phyloP scores from a whole-genome alignment of 2,797 vertebrate genomes.

The Eutrigla gurnardus region DNA sequence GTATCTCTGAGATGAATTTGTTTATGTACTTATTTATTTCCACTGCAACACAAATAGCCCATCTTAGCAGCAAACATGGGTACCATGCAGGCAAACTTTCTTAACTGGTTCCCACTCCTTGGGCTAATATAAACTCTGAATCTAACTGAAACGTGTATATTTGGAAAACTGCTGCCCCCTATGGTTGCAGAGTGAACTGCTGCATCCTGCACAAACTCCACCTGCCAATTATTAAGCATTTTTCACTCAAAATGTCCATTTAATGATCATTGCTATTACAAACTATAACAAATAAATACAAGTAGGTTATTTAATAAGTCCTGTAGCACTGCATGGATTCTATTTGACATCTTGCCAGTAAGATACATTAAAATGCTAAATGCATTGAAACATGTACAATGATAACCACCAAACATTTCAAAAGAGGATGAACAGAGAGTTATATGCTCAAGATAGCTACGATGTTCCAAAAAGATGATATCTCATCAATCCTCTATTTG shows the following conservation, averaged over 20 bases:
- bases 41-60: background rate
- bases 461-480: background rate
- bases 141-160: background rate
- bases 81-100: background rate
- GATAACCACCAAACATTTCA: background rate
- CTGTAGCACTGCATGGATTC: background rate
- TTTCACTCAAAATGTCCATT: background rate
- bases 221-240: background rate
- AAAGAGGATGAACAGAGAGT: conserved; percentile 18
- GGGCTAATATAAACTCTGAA: background rate
- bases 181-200: background rate
- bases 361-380: conserved; percentile 8
- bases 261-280: background rate
- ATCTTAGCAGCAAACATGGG: background rate
- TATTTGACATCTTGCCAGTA: background rate
- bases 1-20: background rate
- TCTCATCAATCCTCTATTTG: conserved; percentile 6
- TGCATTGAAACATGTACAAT: background rate
- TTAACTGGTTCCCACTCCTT: background rate
- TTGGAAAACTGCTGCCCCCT: background rate
- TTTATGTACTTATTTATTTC: conserved; percentile 5
- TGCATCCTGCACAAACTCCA: too few species aligned
- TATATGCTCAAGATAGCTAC: conserved; percentile 1
- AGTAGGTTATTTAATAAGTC: background rate
- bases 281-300: background rate